Evolutionary conservation across 37 sponge, comb jelly and placozoan genomes (phyloP), one percentile per base, ranked within the genome.

Genomic region (Ianthella basta): DNA sequence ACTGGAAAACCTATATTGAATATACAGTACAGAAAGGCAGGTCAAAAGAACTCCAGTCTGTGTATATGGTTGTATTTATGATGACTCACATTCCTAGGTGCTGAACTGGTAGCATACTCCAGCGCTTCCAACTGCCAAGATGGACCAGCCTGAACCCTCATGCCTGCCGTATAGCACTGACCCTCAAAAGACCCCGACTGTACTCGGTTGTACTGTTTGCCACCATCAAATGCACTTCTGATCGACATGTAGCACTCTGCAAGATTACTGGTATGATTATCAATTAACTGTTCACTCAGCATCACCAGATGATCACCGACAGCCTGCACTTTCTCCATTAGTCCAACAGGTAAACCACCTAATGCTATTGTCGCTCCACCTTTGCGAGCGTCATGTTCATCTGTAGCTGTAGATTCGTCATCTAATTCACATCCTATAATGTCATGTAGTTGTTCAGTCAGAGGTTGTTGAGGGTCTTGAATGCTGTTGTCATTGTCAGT

Each of bases 221-320:
- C 85, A 30, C 85, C 75, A 84, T 84, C 85, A 38, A 56, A 70
- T 14, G 30, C 25, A 41, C 55, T 30, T 55, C 85, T 14, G 15
- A 84, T 39, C 34, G 24, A 12, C 85, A 84, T 84, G 75, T 70
- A 84, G 21, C 59, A 56, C 60, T 84, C 75, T 29, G 85, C 74
- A 6, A 70, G 36, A 15, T 84, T 72, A 33, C 74, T 84, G 3
- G 85, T 84, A 38, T 72, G 15, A 72, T 84, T 84, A 0, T 84
- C 55, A 13, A 84, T 56, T 0, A 84, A 44, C 21, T 55, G 75
- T 5, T 0, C 4, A 53, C 66, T 39, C 39, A 72, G 56, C 29
- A 33, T 54, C 56, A 83, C 84, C 4, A 83, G 23, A 4, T 72
- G 55, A 68, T 83, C 70, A 37, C 84, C 55, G 12, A 21, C 35